Evolutionary conservation across 2,888 invertebrate genomes (phyloP).

Genomic region (Pogonocherus hispidulus): DNA sequence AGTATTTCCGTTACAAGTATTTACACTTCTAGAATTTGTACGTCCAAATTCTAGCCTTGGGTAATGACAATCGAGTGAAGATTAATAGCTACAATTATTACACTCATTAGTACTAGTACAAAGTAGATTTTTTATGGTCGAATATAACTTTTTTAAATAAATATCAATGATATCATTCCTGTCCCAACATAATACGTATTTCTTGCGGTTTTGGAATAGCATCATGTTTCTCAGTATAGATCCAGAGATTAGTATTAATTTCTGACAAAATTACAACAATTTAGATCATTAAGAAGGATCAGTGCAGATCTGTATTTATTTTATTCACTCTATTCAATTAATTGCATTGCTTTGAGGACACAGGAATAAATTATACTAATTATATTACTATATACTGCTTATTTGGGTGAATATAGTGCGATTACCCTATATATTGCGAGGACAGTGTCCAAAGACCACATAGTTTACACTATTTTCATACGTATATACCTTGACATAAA

Average conservation of each 20-base stretch:
- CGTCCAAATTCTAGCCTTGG: background rate
- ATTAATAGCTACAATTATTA: background rate
- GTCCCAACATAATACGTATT: conserved; percentile 3
- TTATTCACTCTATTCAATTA: background rate
- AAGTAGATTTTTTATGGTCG: background rate
- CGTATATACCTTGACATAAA: conserved; percentile 7
- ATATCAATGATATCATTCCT: conserved; percentile 14
- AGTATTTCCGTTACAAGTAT: conserved; percentile 3
- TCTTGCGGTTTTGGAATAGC: conserved; percentile 20
- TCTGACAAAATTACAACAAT: conserved; percentile 13
- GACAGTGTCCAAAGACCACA: background rate
- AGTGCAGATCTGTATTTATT: too few species aligned
- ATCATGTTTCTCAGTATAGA: conserved; percentile 13
- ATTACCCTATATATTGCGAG: background rate
- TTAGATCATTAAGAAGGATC: background rate
- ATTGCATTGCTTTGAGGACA: background rate
- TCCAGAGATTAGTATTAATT: background rate
- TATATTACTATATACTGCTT: background rate
- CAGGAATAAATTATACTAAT: background rate
- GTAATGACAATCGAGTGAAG: background rate
- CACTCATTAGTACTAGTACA: background rate
- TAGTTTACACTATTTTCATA: background rate
- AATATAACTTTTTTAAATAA: conserved; percentile 12
- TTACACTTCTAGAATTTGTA: background rate
- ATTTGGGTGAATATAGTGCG: background rate